Percentiles rank a stretch among this genome's conserved stretches.
phyloP scores from a whole-genome alignment of 2,888 invertebrate genomes.

The Microplitis manilae region DNA sequence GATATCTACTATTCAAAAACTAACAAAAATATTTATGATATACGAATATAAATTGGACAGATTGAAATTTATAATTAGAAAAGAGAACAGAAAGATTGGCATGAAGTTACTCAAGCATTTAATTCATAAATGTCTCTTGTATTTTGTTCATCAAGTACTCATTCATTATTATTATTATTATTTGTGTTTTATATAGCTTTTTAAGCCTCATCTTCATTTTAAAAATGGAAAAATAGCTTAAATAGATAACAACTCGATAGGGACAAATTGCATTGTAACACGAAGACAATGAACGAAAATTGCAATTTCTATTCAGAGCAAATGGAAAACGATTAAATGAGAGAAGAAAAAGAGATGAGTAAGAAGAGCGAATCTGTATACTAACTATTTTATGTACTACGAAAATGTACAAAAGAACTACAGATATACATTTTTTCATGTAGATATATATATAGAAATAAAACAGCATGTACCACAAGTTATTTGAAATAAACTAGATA shows the following conservation, averaged over 20 bases:
- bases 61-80: not conserved
- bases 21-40: no score
- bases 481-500: not conserved
- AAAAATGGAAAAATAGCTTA: conserved; percentile 3
- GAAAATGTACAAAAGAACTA: not conserved
- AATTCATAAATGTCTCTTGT: not conserved
- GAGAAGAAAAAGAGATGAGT: not conserved
- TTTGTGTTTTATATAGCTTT: not conserved
- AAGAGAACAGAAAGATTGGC: not conserved
- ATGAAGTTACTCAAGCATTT: not conserved
- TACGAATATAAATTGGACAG: not conserved
- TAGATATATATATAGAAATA: not conserved
- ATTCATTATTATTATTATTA: not conserved
- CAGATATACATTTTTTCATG: not conserved
- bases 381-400: not conserved
- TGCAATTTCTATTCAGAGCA: not conserved
- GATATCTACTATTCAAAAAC: no score
- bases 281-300: conserved; percentile 1
- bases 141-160: not conserved
- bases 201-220: not conserved
- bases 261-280: not conserved
- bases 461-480: not conserved
- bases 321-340: conserved; percentile 13
- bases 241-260: not conserved
- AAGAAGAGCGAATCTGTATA: not conserved